Percentiles rank a stretch among this genome's conserved stretches.
These are phyloP conservation scores for Galendromus occidentalis DNA, from an alignment of 1,140 invertebrate genomes.

Conservation along the genomic window DNA sequence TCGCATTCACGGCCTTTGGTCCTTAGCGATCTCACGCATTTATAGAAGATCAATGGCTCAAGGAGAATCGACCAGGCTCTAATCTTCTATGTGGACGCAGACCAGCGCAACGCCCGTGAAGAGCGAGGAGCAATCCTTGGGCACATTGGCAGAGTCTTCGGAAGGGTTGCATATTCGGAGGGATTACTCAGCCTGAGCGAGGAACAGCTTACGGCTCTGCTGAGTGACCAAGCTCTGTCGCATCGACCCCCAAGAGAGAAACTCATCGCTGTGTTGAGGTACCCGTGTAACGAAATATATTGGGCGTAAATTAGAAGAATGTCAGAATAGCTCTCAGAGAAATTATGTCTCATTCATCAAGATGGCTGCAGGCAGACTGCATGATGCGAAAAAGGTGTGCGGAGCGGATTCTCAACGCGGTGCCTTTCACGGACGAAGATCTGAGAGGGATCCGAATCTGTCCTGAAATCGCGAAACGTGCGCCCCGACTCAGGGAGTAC, in stretches of 20 bases:
- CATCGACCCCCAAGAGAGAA: not conserved
- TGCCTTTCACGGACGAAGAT: not conserved
- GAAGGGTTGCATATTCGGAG: not conserved
- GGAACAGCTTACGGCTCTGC: not conserved
- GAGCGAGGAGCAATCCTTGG: not conserved
- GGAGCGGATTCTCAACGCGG: not conserved
- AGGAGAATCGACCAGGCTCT: not conserved
- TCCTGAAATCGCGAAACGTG: not conserved
- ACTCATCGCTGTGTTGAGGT: not conserved
- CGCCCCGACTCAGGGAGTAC: not conserved
- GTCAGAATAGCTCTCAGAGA: not conserved
- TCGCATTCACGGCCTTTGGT: not conserved
- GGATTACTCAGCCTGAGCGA: not conserved
- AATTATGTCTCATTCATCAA: not conserved
- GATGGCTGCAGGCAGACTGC: slow-evolving; percentile 3
- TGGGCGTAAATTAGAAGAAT: not conserved
- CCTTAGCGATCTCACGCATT: not conserved
- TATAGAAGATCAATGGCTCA: not conserved
- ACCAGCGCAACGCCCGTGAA: not conserved
- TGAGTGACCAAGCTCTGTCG: not conserved
- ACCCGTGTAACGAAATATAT: not conserved
- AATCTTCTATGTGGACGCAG: not conserved
- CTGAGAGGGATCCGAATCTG: not conserved
- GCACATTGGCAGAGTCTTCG: not conserved
- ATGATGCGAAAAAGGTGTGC: not conserved